Evolutionary conservation across 1,140 invertebrate genomes (phyloP), one percentile per base, ranked within the genome.

Genomic region (Lerema accius): DNA sequence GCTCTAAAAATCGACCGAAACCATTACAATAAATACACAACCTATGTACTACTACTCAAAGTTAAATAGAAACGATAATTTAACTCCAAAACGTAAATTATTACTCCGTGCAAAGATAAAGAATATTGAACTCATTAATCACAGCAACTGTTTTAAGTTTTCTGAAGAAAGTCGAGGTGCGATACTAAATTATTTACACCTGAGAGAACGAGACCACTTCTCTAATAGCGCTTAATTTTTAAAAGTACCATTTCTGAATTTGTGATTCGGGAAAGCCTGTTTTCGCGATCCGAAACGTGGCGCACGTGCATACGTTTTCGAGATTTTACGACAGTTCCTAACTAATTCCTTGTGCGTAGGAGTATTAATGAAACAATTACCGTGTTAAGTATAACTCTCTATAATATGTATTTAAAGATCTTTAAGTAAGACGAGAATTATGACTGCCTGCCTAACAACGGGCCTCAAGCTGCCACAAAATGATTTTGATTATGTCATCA

Each of bases 261-360:
- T 43, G 53, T 32, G 19, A 56, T 43, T 39, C 16, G 11, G 35
- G 50, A 19, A 40, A 10, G 50, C n/a, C n/a, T 23, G 37, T 23
- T 42, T 5, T n/a, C n/a, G 11, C 37, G 37, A 55, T 50, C 39
- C 10, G 19, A 26, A 55, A 43, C 9, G 39, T 14, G 39, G 4
- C 19, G 23, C 51, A 56, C 51, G 51, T 56, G 51, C 51, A 43
- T 28, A 43, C 51, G 14, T 56, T 56, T 56, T 28, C 17, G 28
- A 56, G 40, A 28, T 43, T 56, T 56, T 56, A 56, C 23, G 51
- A n/a, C 39, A 56, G 23, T 53, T 56, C 37, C 39, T 19, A 9
- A 43, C 39, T 42, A 42, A 56, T 42, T 56, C 42, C 4, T 2
- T 56, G 23, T 43, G 51, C 51, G 39, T 55, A 55, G 17, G 35